These are phyloP conservation scores for Sesia bembeciformis DNA, from an alignment of 2,888 invertebrate species.

Conservation along the genomic window DNA sequence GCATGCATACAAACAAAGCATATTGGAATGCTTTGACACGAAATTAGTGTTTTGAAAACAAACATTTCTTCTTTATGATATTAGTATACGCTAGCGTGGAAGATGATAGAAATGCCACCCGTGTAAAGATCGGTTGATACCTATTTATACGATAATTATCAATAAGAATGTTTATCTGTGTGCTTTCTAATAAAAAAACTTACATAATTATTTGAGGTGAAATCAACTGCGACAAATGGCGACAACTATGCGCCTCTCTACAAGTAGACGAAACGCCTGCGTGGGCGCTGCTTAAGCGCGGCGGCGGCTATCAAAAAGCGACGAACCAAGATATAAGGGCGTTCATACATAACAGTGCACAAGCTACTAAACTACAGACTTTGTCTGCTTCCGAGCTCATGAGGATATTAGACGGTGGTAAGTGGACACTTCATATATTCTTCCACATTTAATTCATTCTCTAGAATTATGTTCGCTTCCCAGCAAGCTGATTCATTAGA, in stretches of 20 bases:
- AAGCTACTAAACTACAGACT: constrained; percentile 68
- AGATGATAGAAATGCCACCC: too few relatives aligned
- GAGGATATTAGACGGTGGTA: constrained; percentile 67
- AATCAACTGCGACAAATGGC: constrained; percentile 75
- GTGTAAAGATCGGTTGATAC: too few relatives aligned
- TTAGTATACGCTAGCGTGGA: too few relatives aligned
- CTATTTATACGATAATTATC: too few relatives aligned
- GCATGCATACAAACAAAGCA: too few relatives aligned
- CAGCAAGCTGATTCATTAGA: not conserved
- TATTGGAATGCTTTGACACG: too few relatives aligned
- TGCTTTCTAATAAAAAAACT: too few relatives aligned
- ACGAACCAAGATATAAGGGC: constrained; percentile 51
- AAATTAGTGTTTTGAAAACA: too few relatives aligned
- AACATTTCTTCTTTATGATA: too few relatives aligned
- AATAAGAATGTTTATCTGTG: too few relatives aligned
- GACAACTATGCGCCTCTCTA: constrained; percentile 72
- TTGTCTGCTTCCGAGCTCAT: constrained; percentile 77
- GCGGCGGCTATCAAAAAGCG: constrained; percentile 83
- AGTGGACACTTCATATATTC: constrained; percentile 4
- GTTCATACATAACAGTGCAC: constrained; percentile 23
- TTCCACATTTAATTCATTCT: too few relatives aligned
- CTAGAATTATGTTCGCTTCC: too few relatives aligned
- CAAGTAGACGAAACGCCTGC: constrained; percentile 76
- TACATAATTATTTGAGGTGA: constrained; percentile 56
- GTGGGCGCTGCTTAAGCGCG: constrained; percentile 83